phyloP scores from a whole-genome alignment of 2,797 vertebrate species.

The Ibycter americanus region DNA sequence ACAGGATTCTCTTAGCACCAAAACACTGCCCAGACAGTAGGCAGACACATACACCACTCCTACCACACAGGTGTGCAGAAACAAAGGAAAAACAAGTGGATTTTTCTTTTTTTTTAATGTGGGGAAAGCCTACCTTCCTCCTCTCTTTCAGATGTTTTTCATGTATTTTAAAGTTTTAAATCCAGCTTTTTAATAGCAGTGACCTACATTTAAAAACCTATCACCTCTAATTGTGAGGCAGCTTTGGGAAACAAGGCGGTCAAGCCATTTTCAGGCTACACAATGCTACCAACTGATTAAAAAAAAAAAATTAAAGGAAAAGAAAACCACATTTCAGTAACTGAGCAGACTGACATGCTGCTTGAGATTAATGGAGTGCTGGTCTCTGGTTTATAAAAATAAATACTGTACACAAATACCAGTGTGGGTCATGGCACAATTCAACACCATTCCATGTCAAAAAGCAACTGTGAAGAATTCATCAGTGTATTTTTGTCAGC shows the following conservation, averaged over 20 bases:
- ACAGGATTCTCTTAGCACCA: neutral
- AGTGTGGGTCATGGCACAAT: neutral
- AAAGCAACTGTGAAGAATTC: neutral
- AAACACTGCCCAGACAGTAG: neutral
- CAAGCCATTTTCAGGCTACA: neutral
- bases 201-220: neutral
- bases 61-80: neutral
- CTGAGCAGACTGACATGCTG: neutral
- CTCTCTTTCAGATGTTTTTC: neutral
- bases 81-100: neutral
- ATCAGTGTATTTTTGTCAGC: neutral
- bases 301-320: neutral
- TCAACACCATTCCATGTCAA: neutral
- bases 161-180: neutral
- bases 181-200: neutral
- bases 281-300: neutral
- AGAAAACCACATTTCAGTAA: neutral
- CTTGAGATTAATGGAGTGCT: neutral
- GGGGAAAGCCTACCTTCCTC: neutral
- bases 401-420: neutral
- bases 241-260: neutral
- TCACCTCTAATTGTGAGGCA: neutral
- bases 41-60: neutral
- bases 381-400: neutral
- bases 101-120: fast-evolving